Evolutionary conservation across 1,140 invertebrate species (phyloP).

Genomic region (Pachypsylla venusta): DNA sequence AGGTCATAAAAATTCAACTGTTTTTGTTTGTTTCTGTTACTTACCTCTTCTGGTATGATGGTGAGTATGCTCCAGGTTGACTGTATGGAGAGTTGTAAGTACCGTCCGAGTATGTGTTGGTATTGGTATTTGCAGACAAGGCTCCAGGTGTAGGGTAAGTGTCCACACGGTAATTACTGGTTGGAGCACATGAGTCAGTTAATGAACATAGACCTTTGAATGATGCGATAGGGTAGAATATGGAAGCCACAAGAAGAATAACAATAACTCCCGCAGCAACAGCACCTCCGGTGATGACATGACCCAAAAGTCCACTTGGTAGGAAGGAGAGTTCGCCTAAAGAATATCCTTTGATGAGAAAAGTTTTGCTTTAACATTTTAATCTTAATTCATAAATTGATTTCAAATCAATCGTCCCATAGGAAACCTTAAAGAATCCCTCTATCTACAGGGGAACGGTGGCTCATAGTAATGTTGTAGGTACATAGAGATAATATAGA

Average conservation of each 20-base stretch:
- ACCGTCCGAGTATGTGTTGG: background rate
- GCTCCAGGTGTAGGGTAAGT: background rate
- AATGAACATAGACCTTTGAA: background rate
- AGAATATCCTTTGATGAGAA: constrained; percentile 1
- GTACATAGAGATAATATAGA: too few relatives aligned
- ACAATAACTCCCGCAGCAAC: background rate
- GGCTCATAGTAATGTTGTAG: too few relatives aligned
- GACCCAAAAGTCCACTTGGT: background rate
- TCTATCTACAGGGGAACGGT: too few relatives aligned
- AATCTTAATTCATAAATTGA: too few relatives aligned
- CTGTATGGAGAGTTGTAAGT: background rate
- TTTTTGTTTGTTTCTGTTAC: too few relatives aligned
- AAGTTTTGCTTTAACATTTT: too few relatives aligned
- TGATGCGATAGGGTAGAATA: constrained; percentile 3
- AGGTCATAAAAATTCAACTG: too few relatives aligned
- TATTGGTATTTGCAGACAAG: background rate
- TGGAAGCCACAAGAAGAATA: background rate
- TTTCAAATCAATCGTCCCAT: too few relatives aligned
- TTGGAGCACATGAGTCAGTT: background rate
- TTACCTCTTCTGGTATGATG: background rate
- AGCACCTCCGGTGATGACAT: background rate
- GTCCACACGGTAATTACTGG: constrained; percentile 2
- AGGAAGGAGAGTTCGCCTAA: background rate
- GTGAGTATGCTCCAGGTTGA: background rate
- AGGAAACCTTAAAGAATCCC: too few relatives aligned